A percentile compares a stretch with the other conserved stretches of the same genome.
Evolutionary conservation across 2,888 invertebrate species (phyloP).

Genomic region (Pyrgus malvae): DNA sequence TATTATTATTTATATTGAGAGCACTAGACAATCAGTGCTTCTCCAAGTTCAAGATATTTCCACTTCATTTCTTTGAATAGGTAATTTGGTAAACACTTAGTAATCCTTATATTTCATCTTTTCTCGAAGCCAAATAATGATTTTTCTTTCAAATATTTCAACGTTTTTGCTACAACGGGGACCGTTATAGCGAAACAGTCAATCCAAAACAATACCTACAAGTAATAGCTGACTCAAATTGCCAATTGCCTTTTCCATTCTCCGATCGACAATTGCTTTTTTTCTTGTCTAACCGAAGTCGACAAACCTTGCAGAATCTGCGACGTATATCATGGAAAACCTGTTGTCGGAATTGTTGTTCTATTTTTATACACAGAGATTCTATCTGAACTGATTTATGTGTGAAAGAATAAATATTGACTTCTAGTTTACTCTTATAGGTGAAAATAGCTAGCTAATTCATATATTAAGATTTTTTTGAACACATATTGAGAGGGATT

Average conservation of each 20-base stretch:
- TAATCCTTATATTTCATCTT: no score
- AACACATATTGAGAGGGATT: no score
- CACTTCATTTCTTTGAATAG: no score
- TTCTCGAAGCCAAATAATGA: background rate
- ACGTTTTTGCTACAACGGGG: background rate
- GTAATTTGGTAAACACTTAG: no score
- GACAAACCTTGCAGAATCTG: slow-evolving; percentile 17
- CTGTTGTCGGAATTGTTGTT: background rate
- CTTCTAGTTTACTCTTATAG: no score
- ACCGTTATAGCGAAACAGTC: background rate
- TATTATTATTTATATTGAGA: no score
- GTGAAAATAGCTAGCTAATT: no score
- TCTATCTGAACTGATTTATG: background rate
- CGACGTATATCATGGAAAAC: background rate
- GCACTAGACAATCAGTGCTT: no score
- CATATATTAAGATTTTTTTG: no score
- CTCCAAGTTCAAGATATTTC: no score
- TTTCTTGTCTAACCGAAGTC: slow-evolving; percentile 10
- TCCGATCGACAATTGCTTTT: slow-evolving; percentile 9
- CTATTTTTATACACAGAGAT: background rate
- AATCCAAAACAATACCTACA: slow-evolving; percentile 22
- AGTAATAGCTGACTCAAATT: slow-evolving; percentile 24
- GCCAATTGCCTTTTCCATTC: slow-evolving; percentile 20
- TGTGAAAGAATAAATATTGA: no score
- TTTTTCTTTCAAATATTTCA: slow-evolving; percentile 7